A percentile compares a stretch with the other conserved stretches of the same genome.
Evolutionary conservation across 1,140 invertebrate species (phyloP).

Genomic region (Delia radicum): DNA sequence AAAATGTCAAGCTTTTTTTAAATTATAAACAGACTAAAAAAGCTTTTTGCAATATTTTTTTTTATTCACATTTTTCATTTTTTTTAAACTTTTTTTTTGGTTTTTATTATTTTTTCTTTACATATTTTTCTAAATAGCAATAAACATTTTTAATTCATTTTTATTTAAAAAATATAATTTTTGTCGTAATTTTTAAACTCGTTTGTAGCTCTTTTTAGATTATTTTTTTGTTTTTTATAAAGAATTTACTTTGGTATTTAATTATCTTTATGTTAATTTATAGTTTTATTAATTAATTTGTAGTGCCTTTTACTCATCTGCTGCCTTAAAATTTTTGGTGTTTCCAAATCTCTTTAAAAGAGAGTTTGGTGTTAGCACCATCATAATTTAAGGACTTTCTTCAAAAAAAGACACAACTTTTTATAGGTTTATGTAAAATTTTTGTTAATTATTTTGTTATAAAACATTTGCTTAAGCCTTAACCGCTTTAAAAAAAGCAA

Average conservation of each 20-base stretch:
- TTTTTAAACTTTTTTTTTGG: background rate
- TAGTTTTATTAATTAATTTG: background rate
- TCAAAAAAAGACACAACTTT: background rate
- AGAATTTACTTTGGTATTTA: background rate
- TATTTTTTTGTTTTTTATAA: background rate
- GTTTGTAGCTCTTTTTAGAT: background rate
- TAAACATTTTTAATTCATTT: background rate
- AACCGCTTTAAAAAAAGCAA: background rate
- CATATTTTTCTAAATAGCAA: background rate
- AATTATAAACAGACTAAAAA: background rate
- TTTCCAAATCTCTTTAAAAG: no score
- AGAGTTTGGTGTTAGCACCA: no score
- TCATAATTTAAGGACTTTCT: background rate
- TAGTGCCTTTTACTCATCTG: no score
- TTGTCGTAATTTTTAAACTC: background rate
- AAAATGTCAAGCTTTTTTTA: background rate
- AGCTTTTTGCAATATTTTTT: background rate
- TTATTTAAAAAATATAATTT: background rate
- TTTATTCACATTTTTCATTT: background rate
- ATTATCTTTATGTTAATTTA: background rate
- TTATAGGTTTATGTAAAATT: background rate
- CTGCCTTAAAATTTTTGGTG: background rate
- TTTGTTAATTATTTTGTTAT: background rate
- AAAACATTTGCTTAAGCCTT: background rate
- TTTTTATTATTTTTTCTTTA: background rate